phyloP scores from a whole-genome alignment of 2,797 vertebrate species.

The Enteromius thamalakanensis region DNA sequence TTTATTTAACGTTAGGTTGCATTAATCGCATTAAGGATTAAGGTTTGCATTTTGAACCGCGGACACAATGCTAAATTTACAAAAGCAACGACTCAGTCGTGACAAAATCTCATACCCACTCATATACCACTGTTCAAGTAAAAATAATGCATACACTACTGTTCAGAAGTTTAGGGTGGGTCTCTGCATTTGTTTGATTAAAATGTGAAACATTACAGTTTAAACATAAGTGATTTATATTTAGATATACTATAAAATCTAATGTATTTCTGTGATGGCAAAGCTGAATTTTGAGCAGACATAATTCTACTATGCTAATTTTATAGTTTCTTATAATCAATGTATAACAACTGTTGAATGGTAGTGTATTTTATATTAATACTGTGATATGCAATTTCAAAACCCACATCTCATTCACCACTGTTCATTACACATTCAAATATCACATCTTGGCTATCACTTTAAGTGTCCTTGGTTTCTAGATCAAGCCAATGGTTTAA shows the following conservation, averaged over 20 bases:
- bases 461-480: neutral
- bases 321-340: neutral
- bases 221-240: neutral
- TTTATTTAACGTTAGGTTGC: neutral
- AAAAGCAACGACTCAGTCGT: neutral
- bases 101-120: neutral
- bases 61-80: neutral
- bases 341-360: neutral
- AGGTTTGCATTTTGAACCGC: neutral
- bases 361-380: neutral
- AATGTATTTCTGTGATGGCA: neutral
- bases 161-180: neutral
- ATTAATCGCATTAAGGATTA: neutral
- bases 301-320: neutral
- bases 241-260: neutral
- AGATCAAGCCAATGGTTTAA: slow-evolving; percentile 5
- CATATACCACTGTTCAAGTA: neutral
- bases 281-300: neutral
- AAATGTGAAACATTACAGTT: neutral
- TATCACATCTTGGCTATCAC: neutral
- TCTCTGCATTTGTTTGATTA: neutral
- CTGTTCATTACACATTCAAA: slow-evolving; percentile 5
- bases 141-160: neutral
- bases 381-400: neutral
- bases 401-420: neutral